Evolutionary conservation across 2,113 vertebrate species (phyloP), one percentile per base, ranked within the genome.

Genomic region (Nycticebus coucang): DNA sequence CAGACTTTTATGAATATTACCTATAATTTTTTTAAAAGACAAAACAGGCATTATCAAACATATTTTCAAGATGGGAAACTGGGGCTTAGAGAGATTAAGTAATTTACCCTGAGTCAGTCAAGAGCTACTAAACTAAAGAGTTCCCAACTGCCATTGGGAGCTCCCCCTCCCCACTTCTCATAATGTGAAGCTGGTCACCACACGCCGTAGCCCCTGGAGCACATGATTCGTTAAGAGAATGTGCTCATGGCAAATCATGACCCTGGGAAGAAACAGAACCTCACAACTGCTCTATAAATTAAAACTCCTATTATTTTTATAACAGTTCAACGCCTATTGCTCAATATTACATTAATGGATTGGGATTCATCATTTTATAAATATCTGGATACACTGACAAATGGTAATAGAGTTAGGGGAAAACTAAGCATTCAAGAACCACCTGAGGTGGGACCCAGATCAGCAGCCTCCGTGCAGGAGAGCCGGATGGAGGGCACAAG

Each of bases 401-500:
- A 26, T 57, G 45, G 15, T 2, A n/a, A 33, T 0, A 24, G 24
- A 6, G 17, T 1, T 37, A 21, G 60, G 28, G 26, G 60, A 74
- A 60, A 7, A 12, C 1, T 22, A n/a, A 1, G 22, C 28, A 77
- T 9, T 53, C 33, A 41, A 6, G 19, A 4, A 7, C 5, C 3
- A 37, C 10, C 0, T 15, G 28, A 50, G 6, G 3, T 12, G 71
- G 41, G 72, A 9, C 0, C 0, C 0, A 28, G 7, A 14, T 21
- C 37, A 11, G 6, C 0, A 30, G 33, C 45, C 13, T 21, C 18
- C 17, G 0, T 1, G 1, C 0, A 4, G 24, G 10, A 30, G 66
- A 8, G 6, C 0, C 9, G 0, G 7, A 1, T 0, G 4, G 1
- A 4, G 17, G 50, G 3, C 0, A 0, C 0, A 0, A 19, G 4